Conservation (phyloP, 2,888 invertebrate species). For the Aproaerema taeniolella region DNA sequence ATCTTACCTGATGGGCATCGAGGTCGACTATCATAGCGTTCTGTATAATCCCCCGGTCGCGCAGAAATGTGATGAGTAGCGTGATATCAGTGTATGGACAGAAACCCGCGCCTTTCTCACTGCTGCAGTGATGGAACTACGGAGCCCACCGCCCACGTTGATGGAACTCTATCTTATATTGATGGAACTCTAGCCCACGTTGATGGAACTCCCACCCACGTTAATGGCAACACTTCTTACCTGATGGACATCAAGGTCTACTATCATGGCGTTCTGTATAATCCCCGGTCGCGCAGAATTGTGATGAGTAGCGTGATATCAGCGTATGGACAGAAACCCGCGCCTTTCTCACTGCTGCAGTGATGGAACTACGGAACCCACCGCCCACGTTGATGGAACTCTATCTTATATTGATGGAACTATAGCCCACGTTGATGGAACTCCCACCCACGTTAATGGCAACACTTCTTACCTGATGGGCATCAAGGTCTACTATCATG, state of each 20-base stretch:
- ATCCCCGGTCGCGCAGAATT: slow-evolving; percentile 73
- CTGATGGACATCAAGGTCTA: slow-evolving; percentile 97
- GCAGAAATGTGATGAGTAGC: slow-evolving; percentile 82
- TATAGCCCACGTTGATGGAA: too few species aligned
- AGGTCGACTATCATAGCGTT: slow-evolving; percentile 92
- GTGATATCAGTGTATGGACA: slow-evolving; percentile 95
- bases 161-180: too few species aligned
- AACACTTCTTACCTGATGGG: slow-evolving; percentile 90
- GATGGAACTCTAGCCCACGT: too few species aligned
- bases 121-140: slow-evolving; percentile 94
- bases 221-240: too few species aligned
- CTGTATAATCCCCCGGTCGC: slow-evolving; percentile 75
- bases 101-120: slow-evolving; percentile 88
- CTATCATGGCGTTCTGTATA: slow-evolving; percentile 87
- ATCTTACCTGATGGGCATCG: slow-evolving; percentile 91
- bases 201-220: too few species aligned
- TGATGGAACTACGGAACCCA: slow-evolving; percentile 96
- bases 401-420: too few species aligned
- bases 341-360: slow-evolving; percentile 85
- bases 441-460: too few species aligned
- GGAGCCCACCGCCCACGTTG: slow-evolving; percentile 94
- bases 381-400: slow-evolving; percentile 96
- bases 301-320: slow-evolving; percentile 89
- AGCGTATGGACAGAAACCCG: slow-evolving; percentile 94
- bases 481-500: slow-evolving; percentile 94